Percentiles rank a stretch among this genome's conserved stretches.
Evolutionary conservation across 1,140 invertebrate species (phyloP).

Genomic region (Ips nitidus): DNA sequence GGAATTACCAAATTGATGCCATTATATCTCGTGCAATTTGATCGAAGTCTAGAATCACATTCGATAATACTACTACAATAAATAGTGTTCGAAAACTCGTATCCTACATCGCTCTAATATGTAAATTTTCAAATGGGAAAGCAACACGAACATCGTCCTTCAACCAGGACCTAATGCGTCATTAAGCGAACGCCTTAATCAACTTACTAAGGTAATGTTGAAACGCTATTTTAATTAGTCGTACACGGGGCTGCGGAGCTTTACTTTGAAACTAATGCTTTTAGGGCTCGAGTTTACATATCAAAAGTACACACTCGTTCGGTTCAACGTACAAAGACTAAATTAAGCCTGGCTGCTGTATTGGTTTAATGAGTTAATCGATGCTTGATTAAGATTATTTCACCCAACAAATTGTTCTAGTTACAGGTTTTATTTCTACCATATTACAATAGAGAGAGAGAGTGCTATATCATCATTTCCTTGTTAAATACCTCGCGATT

Average conservation of each 20-base stretch:
- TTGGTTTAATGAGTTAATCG: constrained; percentile 10
- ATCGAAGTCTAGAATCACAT: too few species aligned
- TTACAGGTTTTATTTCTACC: too few species aligned
- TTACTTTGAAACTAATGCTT: constrained; percentile 12
- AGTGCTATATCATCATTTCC: too few species aligned
- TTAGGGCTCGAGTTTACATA: constrained; percentile 6
- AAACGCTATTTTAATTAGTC: constrained; percentile 9
- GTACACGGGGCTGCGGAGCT: constrained; percentile 4
- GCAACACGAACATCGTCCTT: too few species aligned
- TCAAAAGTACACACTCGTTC: constrained; percentile 12
- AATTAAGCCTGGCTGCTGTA: background rate
- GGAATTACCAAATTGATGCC: background rate
- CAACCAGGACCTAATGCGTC: too few species aligned
- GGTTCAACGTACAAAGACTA: constrained; percentile 9
- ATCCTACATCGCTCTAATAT: background rate
- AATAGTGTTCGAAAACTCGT: background rate
- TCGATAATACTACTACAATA: too few species aligned
- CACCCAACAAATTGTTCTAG: too few species aligned
- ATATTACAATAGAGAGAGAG: too few species aligned
- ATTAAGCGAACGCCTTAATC: background rate
- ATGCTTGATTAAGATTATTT: too few species aligned
- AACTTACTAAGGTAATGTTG: background rate
- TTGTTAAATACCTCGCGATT: too few species aligned
- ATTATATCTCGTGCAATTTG: too few species aligned
- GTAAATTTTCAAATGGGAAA: background rate